These are phyloP conservation scores for Orius insidiosus DNA, from an alignment of 1,140 invertebrate species.

Conservation along the genomic window DNA sequence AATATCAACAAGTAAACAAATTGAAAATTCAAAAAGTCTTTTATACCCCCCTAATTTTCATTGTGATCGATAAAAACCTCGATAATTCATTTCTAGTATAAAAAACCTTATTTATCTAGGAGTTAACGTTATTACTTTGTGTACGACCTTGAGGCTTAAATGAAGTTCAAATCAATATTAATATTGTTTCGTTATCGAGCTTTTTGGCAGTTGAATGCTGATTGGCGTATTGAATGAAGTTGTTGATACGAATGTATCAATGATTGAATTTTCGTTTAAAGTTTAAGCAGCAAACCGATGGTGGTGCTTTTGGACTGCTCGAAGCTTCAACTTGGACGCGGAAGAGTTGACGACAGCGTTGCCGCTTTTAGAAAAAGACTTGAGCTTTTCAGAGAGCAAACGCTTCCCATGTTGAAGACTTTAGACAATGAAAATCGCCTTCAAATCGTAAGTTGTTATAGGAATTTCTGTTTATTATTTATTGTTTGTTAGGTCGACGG, in stretches of 20 bases:
- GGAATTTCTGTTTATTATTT: background rate
- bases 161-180: too few species aligned
- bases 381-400: slow-evolving; percentile 67
- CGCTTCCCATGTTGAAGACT: slow-evolving; percentile 69
- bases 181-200: too few species aligned
- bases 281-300: slow-evolving; percentile 53
- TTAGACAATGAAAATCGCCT: slow-evolving; percentile 61
- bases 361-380: slow-evolving; percentile 63
- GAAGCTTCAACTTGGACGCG: slow-evolving; percentile 62
- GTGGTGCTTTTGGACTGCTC: slow-evolving; percentile 69
- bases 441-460: slow-evolving; percentile 45
- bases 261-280: too few species aligned
- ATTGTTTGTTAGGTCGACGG: slow-evolving; percentile 45
- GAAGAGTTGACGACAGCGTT: slow-evolving; percentile 64
- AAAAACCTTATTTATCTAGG: slow-evolving; percentile 8
- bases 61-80: too few species aligned
- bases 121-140: background rate
- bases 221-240: too few species aligned
- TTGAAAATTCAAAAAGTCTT: too few species aligned
- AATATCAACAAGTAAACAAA: too few species aligned
- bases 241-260: too few species aligned
- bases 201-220: too few species aligned
- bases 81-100: background rate
- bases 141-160: background rate
- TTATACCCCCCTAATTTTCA: too few species aligned